phyloP scores from a whole-genome alignment of 2,888 invertebrate species.

The Eupeodes latifasciatus region DNA sequence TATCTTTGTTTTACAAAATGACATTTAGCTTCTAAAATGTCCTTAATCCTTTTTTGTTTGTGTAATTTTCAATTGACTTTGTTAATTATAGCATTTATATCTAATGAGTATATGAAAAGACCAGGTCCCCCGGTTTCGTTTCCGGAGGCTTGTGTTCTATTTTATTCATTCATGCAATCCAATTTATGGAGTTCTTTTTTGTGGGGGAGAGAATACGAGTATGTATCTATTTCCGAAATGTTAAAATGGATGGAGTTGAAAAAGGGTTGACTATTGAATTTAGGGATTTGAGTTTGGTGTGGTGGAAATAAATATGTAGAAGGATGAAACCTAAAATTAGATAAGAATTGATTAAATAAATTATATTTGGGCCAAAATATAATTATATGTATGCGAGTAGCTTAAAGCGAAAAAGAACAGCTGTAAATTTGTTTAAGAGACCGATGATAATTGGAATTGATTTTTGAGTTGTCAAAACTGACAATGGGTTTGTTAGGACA shows the following conservation, averaged over 20 bases:
- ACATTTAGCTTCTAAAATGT: constrained; percentile 33
- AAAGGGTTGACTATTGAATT: constrained; percentile 37
- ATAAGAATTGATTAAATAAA: constrained; percentile 69
- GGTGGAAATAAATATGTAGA: not conserved
- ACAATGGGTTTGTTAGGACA: not conserved
- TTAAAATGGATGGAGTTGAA: constrained; percentile 18
- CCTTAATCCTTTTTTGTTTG: constrained; percentile 70
- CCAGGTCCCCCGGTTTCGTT: not conserved
- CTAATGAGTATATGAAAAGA: constrained; percentile 57
- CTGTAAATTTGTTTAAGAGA: not conserved
- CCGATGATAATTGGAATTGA: constrained; percentile 48
- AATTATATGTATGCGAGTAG: not conserved
- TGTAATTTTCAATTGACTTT: constrained; percentile 75
- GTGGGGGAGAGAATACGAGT: not conserved
- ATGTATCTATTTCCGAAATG: not conserved
- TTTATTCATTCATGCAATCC: constrained; percentile 68
- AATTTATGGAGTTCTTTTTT: constrained; percentile 24
- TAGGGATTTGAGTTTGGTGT: constrained; percentile 6
- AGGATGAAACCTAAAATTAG: constrained; percentile 62
- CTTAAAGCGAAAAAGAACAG: not conserved
- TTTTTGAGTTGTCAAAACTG: constrained; percentile 41
- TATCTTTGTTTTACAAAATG: constrained; percentile 20
- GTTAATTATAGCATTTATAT: constrained; percentile 70
- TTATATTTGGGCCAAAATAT: constrained; percentile 51
- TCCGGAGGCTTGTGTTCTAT: constrained; percentile 56